Conservation (phyloP, 92 coral and sea anemone genomes). For the Desmophyllum pertusum region DNA sequence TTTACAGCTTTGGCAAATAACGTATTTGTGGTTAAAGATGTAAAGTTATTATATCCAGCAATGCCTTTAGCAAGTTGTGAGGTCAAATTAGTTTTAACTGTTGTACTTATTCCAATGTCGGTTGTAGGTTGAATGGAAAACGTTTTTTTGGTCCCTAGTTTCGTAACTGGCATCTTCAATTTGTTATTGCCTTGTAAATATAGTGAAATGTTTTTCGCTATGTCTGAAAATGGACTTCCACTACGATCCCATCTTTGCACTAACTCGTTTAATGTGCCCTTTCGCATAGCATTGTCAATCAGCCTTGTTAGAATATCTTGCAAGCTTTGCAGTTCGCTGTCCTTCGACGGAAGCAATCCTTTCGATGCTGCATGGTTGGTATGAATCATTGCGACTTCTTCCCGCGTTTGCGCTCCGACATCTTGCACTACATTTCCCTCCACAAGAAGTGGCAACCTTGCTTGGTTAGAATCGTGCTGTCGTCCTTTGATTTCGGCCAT, state of each 20-base stretch:
- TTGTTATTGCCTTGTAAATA: constrained; percentile 5
- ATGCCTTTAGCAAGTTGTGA: not conserved
- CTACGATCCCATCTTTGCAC: constrained; percentile 26
- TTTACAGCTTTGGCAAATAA: constrained; percentile 30
- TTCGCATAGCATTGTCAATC: constrained; percentile 25
- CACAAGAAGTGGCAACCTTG: constrained; percentile 35
- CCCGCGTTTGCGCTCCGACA: constrained; percentile 52
- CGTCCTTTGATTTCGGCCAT: constrained; percentile 59
- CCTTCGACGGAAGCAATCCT: not conserved
- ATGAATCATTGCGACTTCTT: constrained; percentile 47
- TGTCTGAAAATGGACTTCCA: constrained; percentile 46
- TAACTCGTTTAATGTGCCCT: constrained; percentile 28
- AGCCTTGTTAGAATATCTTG: constrained; percentile 15
- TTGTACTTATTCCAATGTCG: not conserved
- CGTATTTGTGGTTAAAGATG: not conserved
- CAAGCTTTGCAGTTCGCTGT: constrained; percentile 3
- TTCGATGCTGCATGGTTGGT: not conserved
- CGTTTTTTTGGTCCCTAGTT: not conserved
- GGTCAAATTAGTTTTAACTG: not conserved
- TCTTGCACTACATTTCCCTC: constrained; percentile 42
- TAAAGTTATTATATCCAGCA: not conserved
- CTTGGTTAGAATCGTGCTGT: constrained; percentile 24
- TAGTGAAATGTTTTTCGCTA: constrained; percentile 36
- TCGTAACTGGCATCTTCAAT: not conserved
- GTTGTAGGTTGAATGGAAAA: not conserved